Conservation (phyloP, 2,113 vertebrate genomes). For the Stictonetta naevosa region DNA sequence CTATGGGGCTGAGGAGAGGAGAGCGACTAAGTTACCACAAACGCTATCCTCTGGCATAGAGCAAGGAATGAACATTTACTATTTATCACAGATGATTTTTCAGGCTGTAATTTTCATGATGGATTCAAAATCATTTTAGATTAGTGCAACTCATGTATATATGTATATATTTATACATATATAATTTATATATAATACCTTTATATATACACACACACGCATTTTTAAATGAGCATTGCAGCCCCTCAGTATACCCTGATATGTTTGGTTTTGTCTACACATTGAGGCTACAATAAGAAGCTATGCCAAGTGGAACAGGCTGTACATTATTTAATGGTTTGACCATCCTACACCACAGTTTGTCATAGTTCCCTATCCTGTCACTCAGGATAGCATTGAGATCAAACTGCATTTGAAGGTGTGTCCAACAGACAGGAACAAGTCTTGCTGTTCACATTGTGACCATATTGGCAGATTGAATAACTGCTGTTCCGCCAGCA, state of each 20-base stretch:
- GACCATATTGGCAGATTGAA: neutral
- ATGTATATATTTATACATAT: accelerated
- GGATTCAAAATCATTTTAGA: neutral
- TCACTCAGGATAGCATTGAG: neutral
- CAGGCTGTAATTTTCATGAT: neutral
- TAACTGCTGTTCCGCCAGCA: neutral
- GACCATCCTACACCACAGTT: neutral
- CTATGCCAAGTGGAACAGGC: neutral
- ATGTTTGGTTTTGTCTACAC: neutral
- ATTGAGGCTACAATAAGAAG: neutral
- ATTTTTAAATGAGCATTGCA: neutral
- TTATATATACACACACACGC: accelerated
- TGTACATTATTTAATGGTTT: neutral
- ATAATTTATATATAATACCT: neutral
- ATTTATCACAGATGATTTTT: neutral
- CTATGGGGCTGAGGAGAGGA: accelerated
- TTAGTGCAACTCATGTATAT: neutral
- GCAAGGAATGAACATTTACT: neutral
- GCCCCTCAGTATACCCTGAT: accelerated
- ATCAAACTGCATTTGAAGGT: neutral
- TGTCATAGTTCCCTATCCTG: neutral
- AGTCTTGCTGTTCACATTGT: neutral
- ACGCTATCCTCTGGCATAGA: accelerated
- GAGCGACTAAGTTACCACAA: neutral
- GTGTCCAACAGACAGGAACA: neutral